Evolutionary conservation across 1,140 invertebrate species (phyloP), one percentile per base, ranked within the genome.

Genomic region (Drosophila chauvacae): DNA sequence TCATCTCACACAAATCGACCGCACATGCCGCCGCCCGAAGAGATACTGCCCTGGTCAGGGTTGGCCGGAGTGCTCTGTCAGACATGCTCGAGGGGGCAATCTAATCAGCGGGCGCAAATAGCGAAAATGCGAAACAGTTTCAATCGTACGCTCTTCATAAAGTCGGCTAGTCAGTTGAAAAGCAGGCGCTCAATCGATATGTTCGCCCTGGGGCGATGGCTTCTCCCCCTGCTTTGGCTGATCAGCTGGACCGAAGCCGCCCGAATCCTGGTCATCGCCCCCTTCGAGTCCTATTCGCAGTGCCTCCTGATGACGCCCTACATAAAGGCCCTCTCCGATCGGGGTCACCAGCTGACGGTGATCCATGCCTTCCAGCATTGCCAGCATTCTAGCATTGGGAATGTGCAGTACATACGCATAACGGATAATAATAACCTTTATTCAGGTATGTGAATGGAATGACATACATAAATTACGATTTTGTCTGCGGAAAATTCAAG

Each of bases 301-400:
- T 86, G 81, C 13, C 26, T 41, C 4, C 33, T 86, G 4, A 26
- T 80, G 30, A 70, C 66, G 2, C 82, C 79, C 1, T 86, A 76
- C 30, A 10, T 86, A 4, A 14, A 39, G n/a, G 78, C 63, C 2
- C 47, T 86, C n/a, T 20, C 51, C 0, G 47, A 70, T 11, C 75
- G 75, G 28, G 81, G 81, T 13, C 85, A 88, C 74, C 33, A 90
- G 14, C 3, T 88, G 30, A 84, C 85, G 1, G 18, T 88, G 3
- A 72, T 88, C n/a, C 84, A 81, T 51, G 59, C 73, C 2, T 75
- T 47, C 26, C 2, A 50, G 4, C 26, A 72, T 3, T 88, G 84
- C 50, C 16, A 56, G 0, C 14, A 45, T 7, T 45, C 11, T 45
- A 45, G n/a, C 0, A 10, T 75, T 0, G 13, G 35, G 0, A 47